These are phyloP conservation scores for Thripadectes ignobilis DNA, from an alignment of 2,797 vertebrate genomes.

Conservation along the genomic window DNA sequence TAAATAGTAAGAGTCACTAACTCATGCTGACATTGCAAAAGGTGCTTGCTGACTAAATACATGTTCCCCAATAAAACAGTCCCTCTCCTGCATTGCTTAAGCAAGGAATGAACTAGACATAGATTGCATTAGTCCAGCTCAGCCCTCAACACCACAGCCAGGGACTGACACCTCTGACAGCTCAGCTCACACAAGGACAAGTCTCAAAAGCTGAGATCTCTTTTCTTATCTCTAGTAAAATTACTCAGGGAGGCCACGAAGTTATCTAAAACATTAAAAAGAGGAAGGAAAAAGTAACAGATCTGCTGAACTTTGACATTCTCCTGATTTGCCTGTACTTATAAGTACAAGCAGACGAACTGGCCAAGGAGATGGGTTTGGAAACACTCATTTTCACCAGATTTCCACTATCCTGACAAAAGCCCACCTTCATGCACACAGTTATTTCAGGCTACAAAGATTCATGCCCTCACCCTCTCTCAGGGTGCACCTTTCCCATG, in stretches of 20 bases:
- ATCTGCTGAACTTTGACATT: background rate
- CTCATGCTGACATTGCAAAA: background rate
- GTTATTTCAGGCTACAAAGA: accelerated
- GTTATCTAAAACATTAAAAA: background rate
- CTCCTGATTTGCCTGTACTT: background rate
- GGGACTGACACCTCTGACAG: accelerated
- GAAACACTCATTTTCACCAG: background rate
- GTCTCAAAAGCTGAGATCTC: background rate
- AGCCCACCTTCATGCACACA: background rate
- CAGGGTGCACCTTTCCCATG: accelerated
- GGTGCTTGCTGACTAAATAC: background rate
- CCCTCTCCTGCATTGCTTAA: background rate
- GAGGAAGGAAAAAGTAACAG: background rate
- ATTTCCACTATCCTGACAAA: background rate
- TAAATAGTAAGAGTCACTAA: background rate
- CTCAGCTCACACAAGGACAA: background rate
- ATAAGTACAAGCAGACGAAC: background rate
- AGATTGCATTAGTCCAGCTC: background rate
- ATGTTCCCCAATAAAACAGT: background rate
- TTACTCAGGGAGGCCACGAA: background rate
- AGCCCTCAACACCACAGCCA: background rate
- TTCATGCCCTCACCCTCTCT: background rate
- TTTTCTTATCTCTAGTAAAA: background rate
- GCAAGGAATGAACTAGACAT: accelerated
- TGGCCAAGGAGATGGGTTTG: background rate